Evolutionary conservation across 2,888 invertebrate species (phyloP).

Genomic region (Pocota personata): DNA sequence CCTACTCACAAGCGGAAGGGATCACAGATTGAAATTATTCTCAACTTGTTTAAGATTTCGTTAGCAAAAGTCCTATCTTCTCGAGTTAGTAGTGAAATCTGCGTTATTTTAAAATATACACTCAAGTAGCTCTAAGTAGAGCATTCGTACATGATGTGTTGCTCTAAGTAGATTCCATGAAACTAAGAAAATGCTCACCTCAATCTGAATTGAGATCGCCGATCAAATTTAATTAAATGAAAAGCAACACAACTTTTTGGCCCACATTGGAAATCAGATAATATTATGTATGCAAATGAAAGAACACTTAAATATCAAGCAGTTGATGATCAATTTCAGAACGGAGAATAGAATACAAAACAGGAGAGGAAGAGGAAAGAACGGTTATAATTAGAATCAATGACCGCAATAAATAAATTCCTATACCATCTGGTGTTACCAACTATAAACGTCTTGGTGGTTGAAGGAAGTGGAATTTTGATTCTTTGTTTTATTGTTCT

Average conservation of each 20-base stretch:
- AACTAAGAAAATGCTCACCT: not conserved
- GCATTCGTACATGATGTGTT: not conserved
- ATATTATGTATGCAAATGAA: conserved; percentile 12
- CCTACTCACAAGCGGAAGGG: no score
- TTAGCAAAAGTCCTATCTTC: no score
- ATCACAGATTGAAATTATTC: no score
- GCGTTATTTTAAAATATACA: not conserved
- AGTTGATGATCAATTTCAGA: conserved; percentile 17
- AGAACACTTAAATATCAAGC: not conserved
- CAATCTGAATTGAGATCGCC: not conserved
- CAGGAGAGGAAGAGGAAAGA: conserved; percentile 2
- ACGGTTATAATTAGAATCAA: conserved; percentile 47
- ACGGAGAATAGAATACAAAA: conserved; percentile 10
- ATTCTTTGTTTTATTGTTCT: not conserved
- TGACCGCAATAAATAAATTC: conserved; percentile 51
- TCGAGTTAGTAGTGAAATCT: not conserved
- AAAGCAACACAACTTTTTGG: not conserved
- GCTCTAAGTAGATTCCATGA: not conserved
- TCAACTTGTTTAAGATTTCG: no score
- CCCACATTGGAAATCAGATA: conserved; percentile 1
- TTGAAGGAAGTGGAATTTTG: conserved; percentile 6
- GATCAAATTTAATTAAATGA: not conserved
- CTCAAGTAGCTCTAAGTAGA: not conserved
- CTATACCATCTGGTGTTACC: conserved; percentile 14
- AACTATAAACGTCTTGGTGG: not conserved